Percentiles rank a stretch among this genome's conserved stretches.
Conservation (phyloP, 1,140 invertebrate genomes). For the Drosophila bifasciata region DNA sequence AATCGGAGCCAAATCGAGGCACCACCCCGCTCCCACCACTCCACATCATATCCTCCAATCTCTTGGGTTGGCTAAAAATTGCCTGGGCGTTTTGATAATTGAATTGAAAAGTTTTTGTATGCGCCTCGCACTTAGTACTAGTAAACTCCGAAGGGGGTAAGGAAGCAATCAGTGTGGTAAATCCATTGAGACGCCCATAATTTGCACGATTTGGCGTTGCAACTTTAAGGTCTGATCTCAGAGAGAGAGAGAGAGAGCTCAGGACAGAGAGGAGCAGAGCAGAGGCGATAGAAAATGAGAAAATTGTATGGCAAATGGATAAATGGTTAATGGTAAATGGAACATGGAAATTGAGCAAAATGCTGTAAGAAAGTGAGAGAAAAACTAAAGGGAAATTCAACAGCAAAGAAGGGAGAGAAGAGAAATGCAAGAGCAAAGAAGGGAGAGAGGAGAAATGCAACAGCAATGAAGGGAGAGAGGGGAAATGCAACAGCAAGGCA, state of each 20-base stretch:
- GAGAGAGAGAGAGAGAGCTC: too few relatives aligned
- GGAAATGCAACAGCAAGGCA: too few relatives aligned
- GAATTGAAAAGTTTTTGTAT: conserved; percentile 70
- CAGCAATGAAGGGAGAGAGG: too few relatives aligned
- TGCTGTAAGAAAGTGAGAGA: too few relatives aligned
- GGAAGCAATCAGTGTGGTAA: conserved; percentile 9
- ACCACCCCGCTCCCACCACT: not conserved
- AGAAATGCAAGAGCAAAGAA: too few relatives aligned
- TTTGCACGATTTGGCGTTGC: conserved; percentile 55
- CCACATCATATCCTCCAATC: not conserved
- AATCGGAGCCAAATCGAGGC: conserved; percentile 56
- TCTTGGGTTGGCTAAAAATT: not conserved
- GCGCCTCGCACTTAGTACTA: conserved; percentile 57
- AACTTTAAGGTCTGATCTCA: conserved; percentile 22
- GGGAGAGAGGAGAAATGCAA: too few relatives aligned
- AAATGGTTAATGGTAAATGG: too few relatives aligned
- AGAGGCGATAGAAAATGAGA: conserved; percentile 2
- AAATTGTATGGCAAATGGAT: too few relatives aligned
- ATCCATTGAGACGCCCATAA: conserved; percentile 61
- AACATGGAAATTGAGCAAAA: conserved; percentile 57
- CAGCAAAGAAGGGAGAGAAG: too few relatives aligned
- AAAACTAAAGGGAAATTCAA: not conserved
- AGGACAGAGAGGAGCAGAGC: not conserved
- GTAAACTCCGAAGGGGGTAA: too few relatives aligned
- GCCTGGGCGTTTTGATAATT: conserved; percentile 73